Evolutionary conservation across 2,113 vertebrate genomes (phyloP).

Genomic region (Oophaga pumilio): DNA sequence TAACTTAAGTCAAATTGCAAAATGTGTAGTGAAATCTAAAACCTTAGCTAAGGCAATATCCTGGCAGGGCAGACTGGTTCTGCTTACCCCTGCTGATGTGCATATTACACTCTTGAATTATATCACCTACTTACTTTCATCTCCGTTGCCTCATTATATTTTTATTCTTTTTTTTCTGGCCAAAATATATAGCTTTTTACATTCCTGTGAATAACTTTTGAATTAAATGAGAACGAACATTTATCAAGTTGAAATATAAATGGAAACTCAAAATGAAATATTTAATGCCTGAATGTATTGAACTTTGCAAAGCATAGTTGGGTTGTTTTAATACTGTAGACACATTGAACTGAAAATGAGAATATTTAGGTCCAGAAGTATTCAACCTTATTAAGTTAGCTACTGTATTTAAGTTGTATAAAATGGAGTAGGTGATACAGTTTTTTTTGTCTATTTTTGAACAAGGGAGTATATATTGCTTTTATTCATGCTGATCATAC

Average conservation of each 20-base stretch:
- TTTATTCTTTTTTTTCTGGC: constrained; percentile 42
- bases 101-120: constrained; percentile 41
- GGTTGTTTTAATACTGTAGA: not conserved
- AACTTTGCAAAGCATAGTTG: not conserved
- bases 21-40: constrained; percentile 1
- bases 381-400: not conserved
- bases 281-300: not conserved
- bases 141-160: constrained; percentile 45
- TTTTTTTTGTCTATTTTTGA: not conserved
- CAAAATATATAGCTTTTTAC: constrained; percentile 47
- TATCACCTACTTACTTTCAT: constrained; percentile 36
- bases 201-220: constrained; percentile 30
- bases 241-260: constrained; percentile 55
- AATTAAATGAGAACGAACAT: constrained; percentile 40
- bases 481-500: not conserved
- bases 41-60: constrained; percentile 9
- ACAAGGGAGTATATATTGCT: not conserved
- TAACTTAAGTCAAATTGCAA: not conserved
- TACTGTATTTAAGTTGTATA: not conserved
- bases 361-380: not conserved
- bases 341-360: not conserved
- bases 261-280: constrained; percentile 30
- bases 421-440: not conserved
- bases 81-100: constrained; percentile 42
- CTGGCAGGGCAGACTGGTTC: not conserved